Evolutionary conservation across 2,888 invertebrate genomes (phyloP).

Genomic region (Drosophila differens): DNA sequence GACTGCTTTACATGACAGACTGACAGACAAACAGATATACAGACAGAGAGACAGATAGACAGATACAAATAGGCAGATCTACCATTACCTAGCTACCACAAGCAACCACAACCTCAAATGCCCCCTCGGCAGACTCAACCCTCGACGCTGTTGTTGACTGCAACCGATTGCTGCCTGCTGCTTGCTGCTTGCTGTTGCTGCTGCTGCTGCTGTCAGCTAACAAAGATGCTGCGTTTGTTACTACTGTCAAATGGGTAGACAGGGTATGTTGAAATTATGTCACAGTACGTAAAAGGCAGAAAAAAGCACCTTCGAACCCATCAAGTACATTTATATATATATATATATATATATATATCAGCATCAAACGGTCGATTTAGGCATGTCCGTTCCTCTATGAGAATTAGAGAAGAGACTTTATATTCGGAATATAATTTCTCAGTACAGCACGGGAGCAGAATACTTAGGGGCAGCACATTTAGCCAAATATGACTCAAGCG

Average conservation of each 20-base stretch:
- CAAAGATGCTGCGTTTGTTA: constrained; percentile 32
- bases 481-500: neutral
- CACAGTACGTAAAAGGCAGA: neutral
- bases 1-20: constrained; percentile 26
- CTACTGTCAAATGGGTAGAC: neutral
- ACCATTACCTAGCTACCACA: neutral
- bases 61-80: constrained; percentile 5
- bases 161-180: constrained; percentile 17
- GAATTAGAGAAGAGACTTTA: neutral
- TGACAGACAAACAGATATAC: constrained; percentile 10
- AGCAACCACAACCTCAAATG: neutral
- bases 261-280: neutral
- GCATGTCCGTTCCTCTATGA: neutral
- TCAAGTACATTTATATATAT: neutral
- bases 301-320: neutral
- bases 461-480: neutral
- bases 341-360: neutral
- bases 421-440: neutral
- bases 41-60: neutral
- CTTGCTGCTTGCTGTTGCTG: constrained; percentile 10
- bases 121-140: neutral
- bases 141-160: constrained; percentile 2
- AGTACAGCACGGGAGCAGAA: neutral
- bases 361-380: neutral
- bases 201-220: constrained; percentile 41